Evolutionary conservation across 64 coral and sea anemone species (phyloP).

Genomic region (Actinia tenebrosa): DNA sequence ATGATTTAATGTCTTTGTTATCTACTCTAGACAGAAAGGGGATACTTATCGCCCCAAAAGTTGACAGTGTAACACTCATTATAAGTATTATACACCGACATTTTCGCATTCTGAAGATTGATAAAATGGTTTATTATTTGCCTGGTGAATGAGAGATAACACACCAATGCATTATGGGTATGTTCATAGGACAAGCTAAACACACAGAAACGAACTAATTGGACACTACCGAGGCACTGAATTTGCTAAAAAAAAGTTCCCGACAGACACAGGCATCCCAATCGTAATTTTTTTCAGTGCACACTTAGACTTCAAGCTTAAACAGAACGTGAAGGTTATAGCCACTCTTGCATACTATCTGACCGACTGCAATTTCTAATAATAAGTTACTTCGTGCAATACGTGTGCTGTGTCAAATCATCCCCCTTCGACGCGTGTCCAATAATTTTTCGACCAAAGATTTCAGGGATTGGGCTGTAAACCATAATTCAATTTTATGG

Average conservation of each 20-base stretch:
- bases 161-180: neutral
- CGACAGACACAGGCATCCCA: no score
- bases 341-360: no score
- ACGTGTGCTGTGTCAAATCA: neutral
- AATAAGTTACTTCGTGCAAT: neutral
- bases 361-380: neutral
- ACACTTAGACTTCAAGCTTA: no score
- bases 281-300: no score
- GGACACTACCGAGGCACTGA: no score
- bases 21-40: neutral
- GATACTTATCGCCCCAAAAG: neutral
- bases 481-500: neutral
- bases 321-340: no score
- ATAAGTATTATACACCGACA: constrained; percentile 13
- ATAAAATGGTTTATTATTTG: neutral
- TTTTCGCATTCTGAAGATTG: neutral
- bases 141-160: neutral
- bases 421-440: neutral
- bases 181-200: neutral
- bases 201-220: no score
- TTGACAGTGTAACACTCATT: neutral
- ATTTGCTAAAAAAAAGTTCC: neutral
- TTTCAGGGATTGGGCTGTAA: neutral
- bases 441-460: neutral
- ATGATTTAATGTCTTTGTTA: neutral